A percentile compares a stretch with the other conserved stretches of the same genome.
Conservation (phyloP, 1,140 invertebrate genomes). For the Onthophagus taurus region DNA sequence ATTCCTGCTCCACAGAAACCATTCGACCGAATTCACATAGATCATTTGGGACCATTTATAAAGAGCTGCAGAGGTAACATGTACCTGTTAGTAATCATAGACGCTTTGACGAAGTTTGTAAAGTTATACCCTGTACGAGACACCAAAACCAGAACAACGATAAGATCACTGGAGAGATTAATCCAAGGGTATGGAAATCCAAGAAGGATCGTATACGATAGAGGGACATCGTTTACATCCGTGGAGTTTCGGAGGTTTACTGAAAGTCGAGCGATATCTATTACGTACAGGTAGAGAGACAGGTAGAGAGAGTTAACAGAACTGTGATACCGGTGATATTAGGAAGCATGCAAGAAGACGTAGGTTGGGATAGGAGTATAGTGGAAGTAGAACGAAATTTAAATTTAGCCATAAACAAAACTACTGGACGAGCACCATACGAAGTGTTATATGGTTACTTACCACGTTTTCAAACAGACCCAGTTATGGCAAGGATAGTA, state of each 20-base stretch:
- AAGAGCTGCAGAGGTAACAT: constrained; percentile 21
- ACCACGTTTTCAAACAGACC: not conserved
- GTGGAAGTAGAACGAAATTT: constrained; percentile 1
- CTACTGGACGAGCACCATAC: not conserved
- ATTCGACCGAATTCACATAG: constrained; percentile 21
- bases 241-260: not conserved
- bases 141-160: constrained; percentile 3
- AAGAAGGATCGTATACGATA: not conserved
- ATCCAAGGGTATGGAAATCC: constrained; percentile 4
- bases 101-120: constrained; percentile 26
- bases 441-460: constrained; percentile 3
- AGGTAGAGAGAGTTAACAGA: not conserved
- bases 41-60: constrained; percentile 26
- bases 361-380: not conserved
- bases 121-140: constrained; percentile 17
- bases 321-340: constrained; percentile 4
- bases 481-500: constrained; percentile 16
- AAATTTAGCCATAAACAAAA: constrained; percentile 1
- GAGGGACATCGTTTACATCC: not conserved
- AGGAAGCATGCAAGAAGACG: not conserved
- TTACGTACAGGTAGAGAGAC: not conserved
- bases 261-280: too few relatives aligned
- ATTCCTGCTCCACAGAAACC: constrained; percentile 14
- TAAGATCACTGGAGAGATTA: not conserved
- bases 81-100: constrained; percentile 25